Evolutionary conservation across 2,797 vertebrate genomes (phyloP).

Genomic region (Petrocephalus sullivani): DNA sequence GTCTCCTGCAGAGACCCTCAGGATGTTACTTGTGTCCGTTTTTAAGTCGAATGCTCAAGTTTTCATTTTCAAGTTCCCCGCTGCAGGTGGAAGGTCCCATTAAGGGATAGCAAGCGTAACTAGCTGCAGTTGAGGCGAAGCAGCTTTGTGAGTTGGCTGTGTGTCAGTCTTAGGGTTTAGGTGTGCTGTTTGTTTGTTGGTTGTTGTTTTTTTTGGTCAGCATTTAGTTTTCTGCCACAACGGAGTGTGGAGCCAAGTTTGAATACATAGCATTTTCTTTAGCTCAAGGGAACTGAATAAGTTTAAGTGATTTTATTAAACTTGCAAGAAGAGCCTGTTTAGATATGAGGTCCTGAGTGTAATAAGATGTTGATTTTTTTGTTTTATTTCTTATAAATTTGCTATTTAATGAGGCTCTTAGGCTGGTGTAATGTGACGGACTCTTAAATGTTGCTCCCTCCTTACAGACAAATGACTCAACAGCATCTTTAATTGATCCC

Average conservation of each 20-base stretch:
- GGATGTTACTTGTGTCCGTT: background rate
- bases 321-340: background rate
- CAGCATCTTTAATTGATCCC: background rate
- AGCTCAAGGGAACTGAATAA: background rate
- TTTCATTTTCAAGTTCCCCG: background rate
- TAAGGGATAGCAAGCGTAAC: background rate
- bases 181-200: background rate
- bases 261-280: background rate
- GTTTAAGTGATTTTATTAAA: background rate
- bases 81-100: background rate
- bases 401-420: background rate
- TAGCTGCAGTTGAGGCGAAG: background rate
- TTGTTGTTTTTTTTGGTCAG: background rate
- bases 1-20: conserved; percentile 11
- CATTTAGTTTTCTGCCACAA: background rate
- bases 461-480: no score
- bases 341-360: background rate
- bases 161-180: background rate
- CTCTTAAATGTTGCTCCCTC: background rate
- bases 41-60: background rate
- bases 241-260: background rate
- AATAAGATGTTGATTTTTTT: background rate
- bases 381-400: background rate
- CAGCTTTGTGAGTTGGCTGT: background rate
- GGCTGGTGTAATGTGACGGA: background rate